A percentile compares a stretch with the other conserved stretches of the same genome.
Conservation (phyloP, 2,888 invertebrate species). For the Horisme vitalbata region DNA sequence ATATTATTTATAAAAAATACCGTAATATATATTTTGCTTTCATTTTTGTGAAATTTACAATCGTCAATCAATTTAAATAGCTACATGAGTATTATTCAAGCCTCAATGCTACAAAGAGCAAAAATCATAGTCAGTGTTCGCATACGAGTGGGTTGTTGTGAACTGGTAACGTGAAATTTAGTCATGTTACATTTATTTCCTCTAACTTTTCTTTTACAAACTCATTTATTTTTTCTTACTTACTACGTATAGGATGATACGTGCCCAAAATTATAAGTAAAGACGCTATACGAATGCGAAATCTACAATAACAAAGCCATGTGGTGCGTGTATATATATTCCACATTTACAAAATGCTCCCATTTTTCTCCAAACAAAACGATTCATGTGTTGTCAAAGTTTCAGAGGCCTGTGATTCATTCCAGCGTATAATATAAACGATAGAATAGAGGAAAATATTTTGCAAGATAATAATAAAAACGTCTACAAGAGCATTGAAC, state of each 20-base stretch:
- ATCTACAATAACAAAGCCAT: conserved; percentile 48
- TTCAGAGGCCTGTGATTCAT: conserved; percentile 56
- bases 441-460: conserved; percentile 47
- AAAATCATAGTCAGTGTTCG: too few species aligned
- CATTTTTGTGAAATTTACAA: too few species aligned
- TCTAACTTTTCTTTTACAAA: not conserved
- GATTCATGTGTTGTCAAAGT: conserved; percentile 61
- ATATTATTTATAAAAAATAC: too few species aligned
- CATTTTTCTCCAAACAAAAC: conserved; percentile 63
- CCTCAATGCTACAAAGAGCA: too few species aligned
- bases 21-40: too few species aligned
- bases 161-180: not conserved
- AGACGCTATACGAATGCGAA: conserved; percentile 40
- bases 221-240: conserved; percentile 19
- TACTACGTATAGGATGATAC: too few species aligned
- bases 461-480: conserved; percentile 46
- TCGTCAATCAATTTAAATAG: too few species aligned
- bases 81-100: too few species aligned
- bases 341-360: conserved; percentile 50
- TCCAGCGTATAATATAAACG: conserved; percentile 57
- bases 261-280: conserved; percentile 45
- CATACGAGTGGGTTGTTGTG: too few species aligned
- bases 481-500: conserved; percentile 44
- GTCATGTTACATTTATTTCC: not conserved
- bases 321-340: conserved; percentile 15